These are phyloP conservation scores for Odontocerum albicorne DNA, from an alignment of 2,888 invertebrate species.

Conservation along the genomic window DNA sequence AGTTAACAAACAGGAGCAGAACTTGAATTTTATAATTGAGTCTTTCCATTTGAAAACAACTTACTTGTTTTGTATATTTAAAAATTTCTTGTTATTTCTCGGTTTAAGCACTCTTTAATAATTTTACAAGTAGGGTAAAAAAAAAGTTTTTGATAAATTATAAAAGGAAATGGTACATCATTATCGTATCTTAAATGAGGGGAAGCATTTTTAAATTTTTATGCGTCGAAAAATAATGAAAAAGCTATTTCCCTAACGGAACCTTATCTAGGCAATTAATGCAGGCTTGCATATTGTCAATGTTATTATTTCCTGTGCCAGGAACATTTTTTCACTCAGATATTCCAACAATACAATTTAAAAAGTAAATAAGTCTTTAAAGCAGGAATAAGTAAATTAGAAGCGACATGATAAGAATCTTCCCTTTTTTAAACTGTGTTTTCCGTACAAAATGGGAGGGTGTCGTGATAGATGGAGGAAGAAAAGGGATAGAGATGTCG, in stretches of 20 bases:
- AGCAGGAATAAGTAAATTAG: constrained; percentile 80
- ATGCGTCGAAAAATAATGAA: constrained; percentile 26
- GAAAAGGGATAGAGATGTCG: constrained; percentile 34
- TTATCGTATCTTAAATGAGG: too few species aligned
- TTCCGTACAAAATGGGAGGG: constrained; percentile 46
- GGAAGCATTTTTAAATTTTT: background rate
- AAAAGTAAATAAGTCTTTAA: constrained; percentile 74
- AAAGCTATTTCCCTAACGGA: constrained; percentile 30
- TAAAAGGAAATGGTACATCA: too few species aligned
- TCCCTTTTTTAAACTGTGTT: constrained; percentile 53
- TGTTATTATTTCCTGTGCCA: constrained; percentile 29
- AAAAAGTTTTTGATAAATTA: too few species aligned
- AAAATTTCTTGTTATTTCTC: too few species aligned
- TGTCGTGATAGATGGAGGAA: constrained; percentile 48
- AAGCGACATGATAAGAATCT: constrained; percentile 77
- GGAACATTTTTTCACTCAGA: constrained; percentile 40
- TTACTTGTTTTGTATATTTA: too few species aligned
- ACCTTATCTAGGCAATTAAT: constrained; percentile 34
- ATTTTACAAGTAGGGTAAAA: too few species aligned
- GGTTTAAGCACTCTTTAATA: too few species aligned
- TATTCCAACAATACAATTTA: constrained; percentile 41
- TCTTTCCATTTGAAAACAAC: too few species aligned
- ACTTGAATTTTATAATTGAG: too few species aligned
- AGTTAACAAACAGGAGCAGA: too few species aligned
- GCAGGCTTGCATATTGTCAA: constrained; percentile 35